Percentiles rank a stretch among this genome's conserved stretches.
phyloP scores from a whole-genome alignment of 2,797 vertebrate species.

The Rhinatrema bivittatum region DNA sequence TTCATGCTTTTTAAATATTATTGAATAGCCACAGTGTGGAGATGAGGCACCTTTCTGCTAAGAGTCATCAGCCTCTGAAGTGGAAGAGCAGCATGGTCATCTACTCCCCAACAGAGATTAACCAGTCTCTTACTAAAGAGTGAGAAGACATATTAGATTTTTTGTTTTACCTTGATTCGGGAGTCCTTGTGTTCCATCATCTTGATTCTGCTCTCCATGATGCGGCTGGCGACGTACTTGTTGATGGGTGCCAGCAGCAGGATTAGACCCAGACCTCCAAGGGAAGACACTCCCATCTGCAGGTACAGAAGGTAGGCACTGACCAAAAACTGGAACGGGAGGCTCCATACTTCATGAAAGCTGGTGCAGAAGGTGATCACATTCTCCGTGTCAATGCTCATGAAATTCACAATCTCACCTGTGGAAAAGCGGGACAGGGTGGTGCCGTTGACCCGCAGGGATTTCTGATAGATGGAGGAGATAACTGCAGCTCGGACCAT shows the following conservation, averaged over 20 bases:
- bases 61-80: no score
- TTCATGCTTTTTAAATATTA: no score
- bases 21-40: no score
- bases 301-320: slow-evolving; percentile 84
- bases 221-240: slow-evolving; percentile 76
- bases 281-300: slow-evolving; percentile 83
- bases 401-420: slow-evolving; percentile 85
- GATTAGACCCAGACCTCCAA: slow-evolving; percentile 75
- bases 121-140: no score
- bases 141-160: no score
- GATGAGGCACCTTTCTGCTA: no score
- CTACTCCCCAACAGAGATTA: no score
- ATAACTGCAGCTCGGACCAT: slow-evolving; percentile 67
- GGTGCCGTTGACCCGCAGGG: slow-evolving; percentile 63
- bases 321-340: slow-evolving; percentile 75
- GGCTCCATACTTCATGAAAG: slow-evolving; percentile 90
- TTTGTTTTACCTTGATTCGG: slow-evolving; percentile 86
- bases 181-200: slow-evolving; percentile 83
- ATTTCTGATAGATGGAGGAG: slow-evolving; percentile 76
- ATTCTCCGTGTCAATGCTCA: slow-evolving; percentile 81
- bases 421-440: slow-evolving; percentile 56
- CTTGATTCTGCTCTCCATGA: slow-evolving; percentile 73
- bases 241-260: slow-evolving; percentile 86
- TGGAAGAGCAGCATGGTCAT: no score
- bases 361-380: slow-evolving; percentile 81